Evolutionary conservation across 2,888 invertebrate genomes (phyloP).

Genomic region (Coenonympha arcania): DNA sequence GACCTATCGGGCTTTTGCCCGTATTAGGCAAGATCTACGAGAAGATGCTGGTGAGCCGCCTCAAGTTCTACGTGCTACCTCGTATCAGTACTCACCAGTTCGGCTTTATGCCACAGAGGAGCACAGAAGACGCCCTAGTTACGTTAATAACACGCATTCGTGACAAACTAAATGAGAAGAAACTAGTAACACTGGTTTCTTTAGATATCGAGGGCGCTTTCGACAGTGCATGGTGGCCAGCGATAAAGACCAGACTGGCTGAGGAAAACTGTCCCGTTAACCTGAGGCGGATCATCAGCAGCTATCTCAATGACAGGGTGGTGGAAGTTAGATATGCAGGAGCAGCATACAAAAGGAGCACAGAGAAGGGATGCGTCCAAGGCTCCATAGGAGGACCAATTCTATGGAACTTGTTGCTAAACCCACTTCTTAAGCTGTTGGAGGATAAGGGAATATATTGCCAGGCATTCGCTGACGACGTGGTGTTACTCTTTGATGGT

Average conservation of each 20-base stretch:
- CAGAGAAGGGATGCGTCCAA: constrained; percentile 25
- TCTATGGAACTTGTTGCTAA: constrained; percentile 25
- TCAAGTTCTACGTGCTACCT: constrained; percentile 11
- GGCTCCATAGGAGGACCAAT: constrained; percentile 23
- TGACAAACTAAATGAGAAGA: background rate
- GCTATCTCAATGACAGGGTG: constrained; percentile 16
- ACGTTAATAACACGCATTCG: constrained; percentile 7
- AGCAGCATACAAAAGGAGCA: constrained; percentile 1
- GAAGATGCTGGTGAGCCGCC: constrained; percentile 16
- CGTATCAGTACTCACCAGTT: constrained; percentile 17
- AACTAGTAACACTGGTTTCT: constrained; percentile 14
- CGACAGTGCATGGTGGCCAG: constrained; percentile 27
- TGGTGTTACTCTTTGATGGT: constrained; percentile 14
- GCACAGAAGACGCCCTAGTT: constrained; percentile 23
- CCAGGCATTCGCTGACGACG: constrained; percentile 30
- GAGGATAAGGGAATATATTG: background rate
- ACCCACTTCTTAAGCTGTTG: constrained; percentile 12
- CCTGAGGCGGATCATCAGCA: background rate
- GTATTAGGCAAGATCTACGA: constrained; percentile 23
- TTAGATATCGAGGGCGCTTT: constrained; percentile 28
- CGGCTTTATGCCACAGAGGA: constrained; percentile 23
- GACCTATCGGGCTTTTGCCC: constrained; percentile 21
- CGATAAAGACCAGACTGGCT: constrained; percentile 1
- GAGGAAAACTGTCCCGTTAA: background rate
- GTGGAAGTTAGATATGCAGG: constrained; percentile 19